Base-by-base conservation (phyloP, 2,888 invertebrate species). In the Nomada ruficornis region DNA sequence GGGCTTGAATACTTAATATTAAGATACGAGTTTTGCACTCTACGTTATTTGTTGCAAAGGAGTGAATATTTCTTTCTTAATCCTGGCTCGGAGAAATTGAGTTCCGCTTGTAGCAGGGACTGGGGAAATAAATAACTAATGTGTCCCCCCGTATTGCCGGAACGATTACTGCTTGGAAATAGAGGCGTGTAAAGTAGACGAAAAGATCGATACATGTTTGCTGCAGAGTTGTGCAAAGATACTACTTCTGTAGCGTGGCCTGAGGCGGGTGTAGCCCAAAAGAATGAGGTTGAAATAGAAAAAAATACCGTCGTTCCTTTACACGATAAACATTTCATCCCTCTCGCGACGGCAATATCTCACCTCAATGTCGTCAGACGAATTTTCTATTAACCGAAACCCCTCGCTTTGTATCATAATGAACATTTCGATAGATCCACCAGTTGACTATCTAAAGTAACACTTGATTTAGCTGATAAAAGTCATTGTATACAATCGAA, bases 301-400 rank as follows among this genome's bases (percentile, higher is more conserved):
- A 71, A 65, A 59, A 71, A 83, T 64, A 20, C 62, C 63, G 50
- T 76, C 82, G 80, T 87, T 84, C 85, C 84, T 69, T 80, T 77
- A 69, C 74, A 83, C 79, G 79, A 73, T 84, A 86, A 85, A 83
- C 79, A 87, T 83, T 86, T 89, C 83, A 87, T 86, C 80, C 80
- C 77, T 89, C 67, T 89, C 89, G 89, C 87, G 90, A 86, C 85
- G 81, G 62, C 84, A 83, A 75, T 80, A 84, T 88, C 59, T 89
- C 88, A 87, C 81, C 69, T 74, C 69, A 75, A 62, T 80, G 83
- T 85, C 84, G 84, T 80, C 87, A 36, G 36, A 7, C 7, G 36
- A 36, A 36, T 36, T 36, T 36, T 7, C 36, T 36, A 36, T 36
- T 7, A 36, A 88, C 86, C 86, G 88, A 89, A 89, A 82, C 64